Evolutionary conservation across 2,888 invertebrate species (phyloP).

Genomic region (Calameuta filiformis): DNA sequence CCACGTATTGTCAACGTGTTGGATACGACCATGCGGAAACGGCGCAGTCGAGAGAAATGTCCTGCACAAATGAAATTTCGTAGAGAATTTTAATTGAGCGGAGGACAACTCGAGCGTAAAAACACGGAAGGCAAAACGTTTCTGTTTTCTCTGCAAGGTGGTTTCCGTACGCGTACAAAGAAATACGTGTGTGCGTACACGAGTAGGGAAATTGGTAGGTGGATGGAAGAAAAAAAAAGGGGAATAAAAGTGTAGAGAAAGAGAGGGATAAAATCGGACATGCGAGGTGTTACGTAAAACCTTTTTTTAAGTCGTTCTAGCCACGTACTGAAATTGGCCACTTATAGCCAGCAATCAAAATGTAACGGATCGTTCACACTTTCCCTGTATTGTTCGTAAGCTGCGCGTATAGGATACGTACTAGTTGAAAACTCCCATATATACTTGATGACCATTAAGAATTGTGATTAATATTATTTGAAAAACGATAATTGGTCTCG

Average conservation of each 20-base stretch:
- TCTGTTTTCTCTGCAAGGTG: constrained; percentile 28
- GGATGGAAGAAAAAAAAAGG: not conserved
- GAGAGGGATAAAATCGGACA: not conserved
- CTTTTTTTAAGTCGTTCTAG: constrained; percentile 25
- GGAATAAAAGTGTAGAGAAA: constrained; percentile 6
- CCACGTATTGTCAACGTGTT: too few species aligned
- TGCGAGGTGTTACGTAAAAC: constrained; percentile 1
- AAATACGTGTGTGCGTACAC: not conserved
- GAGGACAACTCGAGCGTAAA: constrained; percentile 41
- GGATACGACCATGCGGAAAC: constrained; percentile 1
- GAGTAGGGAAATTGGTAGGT: not conserved
- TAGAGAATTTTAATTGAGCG: constrained; percentile 55
- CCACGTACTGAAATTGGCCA: constrained; percentile 18
- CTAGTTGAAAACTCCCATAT: too few species aligned
- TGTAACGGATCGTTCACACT: constrained; percentile 24
- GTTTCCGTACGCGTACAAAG: not conserved
- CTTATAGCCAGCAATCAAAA: constrained; percentile 20
- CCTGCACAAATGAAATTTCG: constrained; percentile 46
- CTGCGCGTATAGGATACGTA: too few species aligned
- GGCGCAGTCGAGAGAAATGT: constrained; percentile 18
- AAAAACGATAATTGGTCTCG: too few species aligned
- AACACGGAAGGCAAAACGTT: constrained; percentile 24
- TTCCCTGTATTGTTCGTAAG: constrained; percentile 14
- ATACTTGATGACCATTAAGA: too few species aligned
- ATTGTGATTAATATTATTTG: too few species aligned